Conservation (phyloP, 1,140 invertebrate species). For the Mizuhopecten yessoensis region DNA sequence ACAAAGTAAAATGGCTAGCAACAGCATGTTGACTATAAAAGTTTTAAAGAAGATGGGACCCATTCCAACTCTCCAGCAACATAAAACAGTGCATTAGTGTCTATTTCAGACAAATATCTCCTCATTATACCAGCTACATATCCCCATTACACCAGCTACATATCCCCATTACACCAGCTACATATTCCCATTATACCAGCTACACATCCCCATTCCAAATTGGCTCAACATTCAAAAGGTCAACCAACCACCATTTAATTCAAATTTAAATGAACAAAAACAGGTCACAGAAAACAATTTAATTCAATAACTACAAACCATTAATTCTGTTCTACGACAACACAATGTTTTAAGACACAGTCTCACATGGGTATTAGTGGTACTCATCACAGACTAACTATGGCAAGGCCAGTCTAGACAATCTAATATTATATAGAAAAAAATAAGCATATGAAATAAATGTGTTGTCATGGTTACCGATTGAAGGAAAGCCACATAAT, state of each 20-base stretch:
- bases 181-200: too few species aligned
- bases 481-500: slow-evolving; percentile 11
- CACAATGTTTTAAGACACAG: neutral
- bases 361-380: neutral
- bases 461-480: slow-evolving; percentile 36
- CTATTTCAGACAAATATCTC: too few species aligned
- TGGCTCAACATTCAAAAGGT: slow-evolving; percentile 19
- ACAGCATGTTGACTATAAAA: too few species aligned
- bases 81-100: too few species aligned
- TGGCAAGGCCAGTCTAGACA: neutral
- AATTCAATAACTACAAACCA: neutral
- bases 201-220: neutral
- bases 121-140: too few species aligned
- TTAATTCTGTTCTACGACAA: neutral
- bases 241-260: slow-evolving; percentile 26
- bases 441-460: slow-evolving; percentile 38
- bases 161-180: too few species aligned
- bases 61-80: too few species aligned
- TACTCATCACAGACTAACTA: slow-evolving; percentile 33
- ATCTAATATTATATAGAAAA: neutral
- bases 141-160: too few species aligned
- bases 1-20: too few species aligned
- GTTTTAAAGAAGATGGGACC: too few species aligned
- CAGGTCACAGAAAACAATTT: neutral
- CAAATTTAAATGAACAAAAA: neutral